Evolutionary conservation across 2,888 invertebrate species (phyloP).

Genomic region (Hymenopus coronatus): DNA sequence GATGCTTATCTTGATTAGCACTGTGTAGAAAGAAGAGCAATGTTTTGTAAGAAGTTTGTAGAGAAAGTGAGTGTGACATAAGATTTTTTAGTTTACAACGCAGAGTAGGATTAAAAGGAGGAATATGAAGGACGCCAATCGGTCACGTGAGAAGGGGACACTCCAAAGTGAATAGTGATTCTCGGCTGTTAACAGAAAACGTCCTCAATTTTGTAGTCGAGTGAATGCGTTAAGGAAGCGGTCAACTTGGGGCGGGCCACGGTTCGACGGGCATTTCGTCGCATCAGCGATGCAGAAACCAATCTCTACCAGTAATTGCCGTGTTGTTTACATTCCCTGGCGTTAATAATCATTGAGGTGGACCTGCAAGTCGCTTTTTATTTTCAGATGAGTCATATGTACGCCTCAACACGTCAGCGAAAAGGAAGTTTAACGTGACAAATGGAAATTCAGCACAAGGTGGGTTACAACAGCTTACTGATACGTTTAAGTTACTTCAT

Average conservation of each 20-base stretch:
- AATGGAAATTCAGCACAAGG: background rate
- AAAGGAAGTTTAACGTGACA: background rate
- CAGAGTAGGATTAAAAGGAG: background rate
- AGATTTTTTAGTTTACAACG: no score
- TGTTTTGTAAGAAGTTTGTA: no score
- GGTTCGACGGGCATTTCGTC: constrained; percentile 26
- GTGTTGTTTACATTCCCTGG: constrained; percentile 25
- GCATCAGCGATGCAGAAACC: constrained; percentile 29
- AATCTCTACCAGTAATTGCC: constrained; percentile 9
- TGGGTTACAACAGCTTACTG: no score
- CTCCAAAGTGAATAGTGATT: background rate
- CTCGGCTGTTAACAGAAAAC: background rate
- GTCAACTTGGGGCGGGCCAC: background rate
- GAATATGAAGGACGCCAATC: background rate
- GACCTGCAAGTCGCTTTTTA: background rate
- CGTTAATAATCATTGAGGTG: constrained; percentile 3
- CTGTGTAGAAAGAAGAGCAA: no score
- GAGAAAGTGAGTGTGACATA: no score
- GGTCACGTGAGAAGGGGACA: background rate
- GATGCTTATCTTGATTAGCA: no score
- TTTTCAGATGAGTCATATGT: background rate
- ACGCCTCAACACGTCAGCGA: background rate
- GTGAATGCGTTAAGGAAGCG: background rate
- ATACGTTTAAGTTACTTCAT: no score
- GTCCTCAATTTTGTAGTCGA: constrained; percentile 17